These are phyloP conservation scores for Heliconius erato DNA, from an alignment of 2,888 invertebrate species.

Conservation along the genomic window DNA sequence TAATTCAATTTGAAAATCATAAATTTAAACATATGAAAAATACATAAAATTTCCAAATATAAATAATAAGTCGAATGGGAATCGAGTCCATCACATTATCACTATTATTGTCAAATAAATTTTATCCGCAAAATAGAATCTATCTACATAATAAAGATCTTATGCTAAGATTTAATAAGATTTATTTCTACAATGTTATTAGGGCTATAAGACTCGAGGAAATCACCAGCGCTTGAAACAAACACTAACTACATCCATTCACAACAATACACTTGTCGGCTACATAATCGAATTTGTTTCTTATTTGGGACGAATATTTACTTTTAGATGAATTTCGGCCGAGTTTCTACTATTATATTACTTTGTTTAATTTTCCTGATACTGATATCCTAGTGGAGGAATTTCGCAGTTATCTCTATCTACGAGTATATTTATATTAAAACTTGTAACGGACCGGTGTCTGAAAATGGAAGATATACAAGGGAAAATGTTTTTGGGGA, in stretches of 20 bases:
- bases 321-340: background rate
- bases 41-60: too few species aligned
- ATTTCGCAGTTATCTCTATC: background rate
- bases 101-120: too few species aligned
- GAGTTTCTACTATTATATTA: background rate
- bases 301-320: slow-evolving; percentile 5
- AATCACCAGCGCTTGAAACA: background rate
- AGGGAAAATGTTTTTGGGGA: too few species aligned
- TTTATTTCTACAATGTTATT: background rate
- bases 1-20: too few species aligned
- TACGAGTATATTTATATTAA: too few species aligned
- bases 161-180: background rate
- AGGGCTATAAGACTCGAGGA: background rate
- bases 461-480: too few species aligned
- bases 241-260: background rate
- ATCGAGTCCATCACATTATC: too few species aligned
- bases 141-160: background rate
- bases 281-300: slow-evolving; percentile 2
- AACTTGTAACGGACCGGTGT: too few species aligned
- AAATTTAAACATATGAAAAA: too few species aligned
- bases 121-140: too few species aligned
- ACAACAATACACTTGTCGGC: slow-evolving; percentile 5
- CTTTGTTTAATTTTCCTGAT: slow-evolving; percentile 1
- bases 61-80: too few species aligned
- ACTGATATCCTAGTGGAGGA: background rate